Conservation (phyloP, 2,797 vertebrate species). For the Tarsius wallacei region DNA sequence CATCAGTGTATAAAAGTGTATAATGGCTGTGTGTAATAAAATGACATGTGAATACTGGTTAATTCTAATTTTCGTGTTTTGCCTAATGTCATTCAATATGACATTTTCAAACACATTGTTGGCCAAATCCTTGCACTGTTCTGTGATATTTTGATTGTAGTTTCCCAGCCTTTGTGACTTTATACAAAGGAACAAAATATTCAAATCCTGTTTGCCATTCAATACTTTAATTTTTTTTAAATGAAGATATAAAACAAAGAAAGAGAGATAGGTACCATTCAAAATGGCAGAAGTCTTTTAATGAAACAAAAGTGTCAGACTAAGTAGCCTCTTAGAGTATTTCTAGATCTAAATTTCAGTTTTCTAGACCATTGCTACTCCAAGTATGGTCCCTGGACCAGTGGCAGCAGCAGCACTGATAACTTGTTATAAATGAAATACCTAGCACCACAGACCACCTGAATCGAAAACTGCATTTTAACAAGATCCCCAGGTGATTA, state of each 20-base stretch:
- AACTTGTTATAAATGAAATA: not conserved
- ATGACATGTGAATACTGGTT: not conserved
- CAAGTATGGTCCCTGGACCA: fast-evolving
- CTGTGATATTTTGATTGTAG: not conserved
- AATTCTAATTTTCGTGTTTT: conserved; percentile 16
- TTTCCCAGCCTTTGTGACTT: not conserved
- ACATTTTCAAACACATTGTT: not conserved
- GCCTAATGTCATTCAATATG: not conserved
- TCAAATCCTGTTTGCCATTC: not conserved
- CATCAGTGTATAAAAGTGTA: not conserved
- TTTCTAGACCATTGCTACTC: not conserved
- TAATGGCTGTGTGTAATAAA: not conserved
- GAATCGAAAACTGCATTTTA: conserved; percentile 6
- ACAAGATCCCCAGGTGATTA: not conserved
- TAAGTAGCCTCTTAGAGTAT: not conserved
- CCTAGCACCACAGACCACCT: not conserved
- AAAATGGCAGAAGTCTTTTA: not conserved
- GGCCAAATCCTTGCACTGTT: not conserved
- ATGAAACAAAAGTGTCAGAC: not conserved
- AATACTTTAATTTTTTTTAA: not conserved
- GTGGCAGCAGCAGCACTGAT: not conserved
- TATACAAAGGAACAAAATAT: not conserved
- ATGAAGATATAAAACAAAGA: not conserved
- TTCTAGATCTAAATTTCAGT: not conserved
- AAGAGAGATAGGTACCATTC: not conserved